Base-by-base conservation (phyloP, 2,113 vertebrate species). In the Lipotes vexillifer region DNA sequence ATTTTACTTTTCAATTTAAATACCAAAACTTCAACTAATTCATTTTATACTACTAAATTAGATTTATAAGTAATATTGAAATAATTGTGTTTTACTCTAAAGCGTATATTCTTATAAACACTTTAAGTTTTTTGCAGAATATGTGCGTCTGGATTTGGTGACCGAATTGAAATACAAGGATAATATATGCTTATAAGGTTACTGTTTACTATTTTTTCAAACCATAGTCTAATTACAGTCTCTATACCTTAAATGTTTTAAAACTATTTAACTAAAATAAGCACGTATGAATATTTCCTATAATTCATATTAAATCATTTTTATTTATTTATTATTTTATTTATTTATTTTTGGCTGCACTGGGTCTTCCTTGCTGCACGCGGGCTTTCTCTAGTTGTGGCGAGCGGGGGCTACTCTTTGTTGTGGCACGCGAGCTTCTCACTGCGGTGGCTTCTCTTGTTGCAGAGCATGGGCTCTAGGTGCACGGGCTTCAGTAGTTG, bases 221-320 rank as follows among this genome's bases (percentile, higher is more conserved):
- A 3, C 23, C 80, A 27, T n/a, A 61, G 41, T 71, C 41, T 87
- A 85, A 57, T 71, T 66, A 18, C 17, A 87, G 83, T 93, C 69
- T 80, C 4, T 25, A 74, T 55, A 65, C 9, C 72, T 41, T 38
- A 41, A 80, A 86, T n/a, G 74, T 77, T 83, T 18, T 4, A 8
- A 90, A 91, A 90, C 68, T 71, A 90, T 68, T 92, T 86, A 82
- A 69, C 31, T 74, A 69, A 94, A 71, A 41, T 71, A 95, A 81
- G 66, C 68, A 57, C 12, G 57, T 63, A 23, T 18, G 66, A 75
- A 63, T 63, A 63, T 5, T 63, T 29, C 11, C 61, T 63, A 29
- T 63, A 63, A 63, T 63, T 29, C 27, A 52, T 52, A 52, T 17
- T 17, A 52, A 52, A 52, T 52, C 52, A 52, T 52, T 52, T 17